phyloP scores from a whole-genome alignment of 1,140 invertebrate genomes.

The Oscheius sp. region DNA sequence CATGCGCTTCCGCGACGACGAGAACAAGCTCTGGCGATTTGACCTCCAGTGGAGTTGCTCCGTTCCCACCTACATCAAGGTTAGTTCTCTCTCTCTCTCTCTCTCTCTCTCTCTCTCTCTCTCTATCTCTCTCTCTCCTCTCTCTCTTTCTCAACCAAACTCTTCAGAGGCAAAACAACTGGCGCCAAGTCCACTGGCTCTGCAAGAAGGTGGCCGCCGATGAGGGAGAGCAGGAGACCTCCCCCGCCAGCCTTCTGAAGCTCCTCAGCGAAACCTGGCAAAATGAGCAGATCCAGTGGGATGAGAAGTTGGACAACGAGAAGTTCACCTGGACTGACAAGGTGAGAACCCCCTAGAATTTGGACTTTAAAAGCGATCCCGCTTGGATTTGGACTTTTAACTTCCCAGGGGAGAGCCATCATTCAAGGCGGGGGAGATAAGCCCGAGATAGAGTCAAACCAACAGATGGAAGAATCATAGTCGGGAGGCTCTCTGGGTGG shows the following conservation, averaged over 20 bases:
- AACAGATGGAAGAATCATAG: too few species aligned
- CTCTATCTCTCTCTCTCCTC: too few species aligned
- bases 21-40: constrained; percentile 50
- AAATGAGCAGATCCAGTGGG: constrained; percentile 44
- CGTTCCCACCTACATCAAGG: constrained; percentile 67
- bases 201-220: constrained; percentile 47
- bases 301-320: constrained; percentile 46
- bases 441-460: too few species aligned
- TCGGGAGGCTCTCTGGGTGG: too few species aligned
- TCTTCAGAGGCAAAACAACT: constrained; percentile 51
- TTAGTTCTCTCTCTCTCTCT: too few species aligned
- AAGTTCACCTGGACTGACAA: constrained; percentile 45
- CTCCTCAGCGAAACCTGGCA: constrained; percentile 39
- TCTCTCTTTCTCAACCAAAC: too few species aligned
- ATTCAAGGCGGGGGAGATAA: too few species aligned
- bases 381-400: background rate
- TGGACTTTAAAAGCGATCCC: background rate
- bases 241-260: constrained; percentile 37
- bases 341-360: constrained; percentile 4
- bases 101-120: too few species aligned
- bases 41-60: constrained; percentile 64
- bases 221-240: constrained; percentile 24
- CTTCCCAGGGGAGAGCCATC: background rate
- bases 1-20: constrained; percentile 43
- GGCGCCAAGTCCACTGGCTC: constrained; percentile 61